Evolutionary conservation across 2,113 vertebrate genomes (phyloP).

Genomic region (Thamnaconus septentrionalis): DNA sequence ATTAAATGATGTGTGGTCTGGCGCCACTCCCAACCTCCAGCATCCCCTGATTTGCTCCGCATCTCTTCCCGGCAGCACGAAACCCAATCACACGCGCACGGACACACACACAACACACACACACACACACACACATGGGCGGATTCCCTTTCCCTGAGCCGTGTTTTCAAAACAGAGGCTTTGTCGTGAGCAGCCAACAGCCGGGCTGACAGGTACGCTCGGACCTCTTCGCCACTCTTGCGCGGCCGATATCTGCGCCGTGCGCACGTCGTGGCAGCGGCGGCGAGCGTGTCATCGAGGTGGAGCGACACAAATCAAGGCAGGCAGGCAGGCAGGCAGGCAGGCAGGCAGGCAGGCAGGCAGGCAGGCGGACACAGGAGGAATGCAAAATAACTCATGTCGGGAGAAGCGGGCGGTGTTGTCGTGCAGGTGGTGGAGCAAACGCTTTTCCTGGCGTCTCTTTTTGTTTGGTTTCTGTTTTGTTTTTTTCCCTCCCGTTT

Average conservation of each 20-base stretch:
- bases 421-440: conserved; percentile 15
- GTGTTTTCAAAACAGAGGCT: conserved; percentile 69
- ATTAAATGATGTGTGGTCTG: conserved; percentile 77
- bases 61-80: conserved; percentile 43
- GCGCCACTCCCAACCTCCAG: conserved; percentile 67
- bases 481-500: too few relatives aligned
- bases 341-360: conserved; percentile 8
- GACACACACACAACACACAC: conserved; percentile 3
- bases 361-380: conserved; percentile 22
- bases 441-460: neutral
- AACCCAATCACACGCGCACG: conserved; percentile 3
- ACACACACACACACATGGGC: neutral
- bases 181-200: conserved; percentile 72
- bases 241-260: conserved; percentile 22
- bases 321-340: neutral
- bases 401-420: conserved; percentile 8
- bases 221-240: conserved; percentile 33
- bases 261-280: too few relatives aligned
- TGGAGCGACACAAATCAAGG: conserved; percentile 39
- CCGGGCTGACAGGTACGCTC: conserved; percentile 60
- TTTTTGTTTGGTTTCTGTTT: too few relatives aligned
- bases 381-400: conserved; percentile 44
- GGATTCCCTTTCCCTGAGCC: conserved; percentile 61
- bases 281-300: conserved; percentile 32
- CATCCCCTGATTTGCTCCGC: conserved; percentile 46